A percentile compares a stretch with the other conserved stretches of the same genome.
phyloP scores from a whole-genome alignment of 2,888 invertebrate species.

The Idaea aversata region DNA sequence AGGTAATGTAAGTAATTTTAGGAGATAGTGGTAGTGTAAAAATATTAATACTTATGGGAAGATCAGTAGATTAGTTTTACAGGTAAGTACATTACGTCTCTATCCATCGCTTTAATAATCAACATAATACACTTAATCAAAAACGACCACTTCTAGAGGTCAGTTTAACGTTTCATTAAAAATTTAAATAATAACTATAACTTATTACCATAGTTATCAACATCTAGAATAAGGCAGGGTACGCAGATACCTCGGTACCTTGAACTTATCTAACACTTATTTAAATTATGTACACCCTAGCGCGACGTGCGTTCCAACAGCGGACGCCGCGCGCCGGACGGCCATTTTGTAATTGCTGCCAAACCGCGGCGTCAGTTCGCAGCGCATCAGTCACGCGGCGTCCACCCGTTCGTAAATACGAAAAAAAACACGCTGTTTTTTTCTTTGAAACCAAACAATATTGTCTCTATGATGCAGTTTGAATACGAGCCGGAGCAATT shows the following conservation, averaged over 20 bases:
- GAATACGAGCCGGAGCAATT: conserved; percentile 71
- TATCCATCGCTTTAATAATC: no score
- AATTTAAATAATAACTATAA: no score
- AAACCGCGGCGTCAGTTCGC: conserved; percentile 63
- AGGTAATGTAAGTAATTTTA: no score
- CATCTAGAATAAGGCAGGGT: no score
- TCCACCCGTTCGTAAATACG: conserved; percentile 57
- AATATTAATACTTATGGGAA: no score
- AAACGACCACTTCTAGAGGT: no score
- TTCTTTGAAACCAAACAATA: conserved; percentile 13
- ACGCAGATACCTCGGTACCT: neutral
- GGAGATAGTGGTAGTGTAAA: no score
- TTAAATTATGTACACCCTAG: conserved; percentile 39
- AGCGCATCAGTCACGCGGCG: conserved; percentile 69
- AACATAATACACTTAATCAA: no score
- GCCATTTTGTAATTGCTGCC: conserved; percentile 57
- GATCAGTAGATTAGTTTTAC: no score
- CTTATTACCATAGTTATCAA: no score
- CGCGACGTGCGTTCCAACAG: conserved; percentile 10
- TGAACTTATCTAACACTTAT: neutral
- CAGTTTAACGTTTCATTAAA: no score
- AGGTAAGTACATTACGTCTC: no score
- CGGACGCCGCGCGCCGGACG: conserved; percentile 34
- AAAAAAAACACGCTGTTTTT: conserved; percentile 11
- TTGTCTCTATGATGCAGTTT: conserved; percentile 51